phyloP scores from a whole-genome alignment of 1,140 invertebrate species.

The Calliopsis andreniformis region DNA sequence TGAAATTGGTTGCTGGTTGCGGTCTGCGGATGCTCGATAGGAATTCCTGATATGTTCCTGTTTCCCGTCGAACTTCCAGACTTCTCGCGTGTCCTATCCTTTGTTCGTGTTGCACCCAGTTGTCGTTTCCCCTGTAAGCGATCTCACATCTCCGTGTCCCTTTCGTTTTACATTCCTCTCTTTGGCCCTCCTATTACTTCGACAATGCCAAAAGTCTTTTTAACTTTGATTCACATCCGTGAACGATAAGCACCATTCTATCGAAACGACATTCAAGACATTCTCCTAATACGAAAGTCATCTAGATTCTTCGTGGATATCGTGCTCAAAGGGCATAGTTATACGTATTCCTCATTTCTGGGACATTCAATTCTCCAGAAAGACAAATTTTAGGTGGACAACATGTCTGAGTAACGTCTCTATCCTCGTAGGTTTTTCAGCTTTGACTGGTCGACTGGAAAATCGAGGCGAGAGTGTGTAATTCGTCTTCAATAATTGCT shows the following conservation, averaged over 20 bases:
- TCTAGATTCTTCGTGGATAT: too few species aligned
- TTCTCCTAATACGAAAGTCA: too few species aligned
- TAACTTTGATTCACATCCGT: too few species aligned
- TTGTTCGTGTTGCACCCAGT: slow-evolving; percentile 10
- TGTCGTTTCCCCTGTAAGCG: slow-evolving; percentile 15
- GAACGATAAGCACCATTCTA: too few species aligned
- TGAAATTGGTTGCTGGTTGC: slow-evolving; percentile 62
- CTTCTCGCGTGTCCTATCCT: slow-evolving; percentile 20
- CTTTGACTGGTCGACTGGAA: slow-evolving; percentile 2
- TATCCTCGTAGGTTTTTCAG: too few species aligned
- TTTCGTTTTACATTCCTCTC: neutral
- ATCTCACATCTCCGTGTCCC: neutral
- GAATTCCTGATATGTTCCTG: slow-evolving; percentile 59
- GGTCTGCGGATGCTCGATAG: slow-evolving; percentile 49
- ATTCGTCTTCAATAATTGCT: slow-evolving; percentile 36
- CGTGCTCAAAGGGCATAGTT: too few species aligned
- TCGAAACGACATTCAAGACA: too few species aligned
- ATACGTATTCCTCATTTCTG: too few species aligned
- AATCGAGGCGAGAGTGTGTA: slow-evolving; percentile 21
- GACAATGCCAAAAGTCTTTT: neutral
- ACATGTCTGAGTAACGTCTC: too few species aligned
- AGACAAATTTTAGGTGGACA: too few species aligned
- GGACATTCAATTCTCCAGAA: too few species aligned
- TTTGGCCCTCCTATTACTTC: neutral
- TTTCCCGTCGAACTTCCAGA: slow-evolving; percentile 57